A percentile compares a stretch with the other conserved stretches of the same genome.
phyloP scores from a whole-genome alignment of 2,888 invertebrate species.

The Trisateles emortualis region DNA sequence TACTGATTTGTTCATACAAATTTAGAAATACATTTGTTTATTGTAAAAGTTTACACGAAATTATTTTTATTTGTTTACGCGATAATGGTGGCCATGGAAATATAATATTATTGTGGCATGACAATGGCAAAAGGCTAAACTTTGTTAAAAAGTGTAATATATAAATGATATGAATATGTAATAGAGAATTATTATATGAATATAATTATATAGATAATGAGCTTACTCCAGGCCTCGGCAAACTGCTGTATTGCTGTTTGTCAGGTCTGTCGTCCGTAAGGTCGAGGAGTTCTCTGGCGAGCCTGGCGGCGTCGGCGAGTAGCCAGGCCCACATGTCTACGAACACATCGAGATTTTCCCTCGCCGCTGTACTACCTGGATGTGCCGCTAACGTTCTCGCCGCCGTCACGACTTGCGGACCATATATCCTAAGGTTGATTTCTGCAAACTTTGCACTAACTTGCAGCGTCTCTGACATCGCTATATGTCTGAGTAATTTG shows the following conservation, averaged over 20 bases:
- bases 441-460: conserved; percentile 98
- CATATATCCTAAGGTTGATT: conserved; percentile 97
- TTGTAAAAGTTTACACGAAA: no score
- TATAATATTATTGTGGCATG: no score
- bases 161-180: no score
- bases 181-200: no score
- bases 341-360: conserved; percentile 98
- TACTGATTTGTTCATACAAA: no score
- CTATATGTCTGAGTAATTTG: conserved; percentile 98
- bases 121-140: no score
- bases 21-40: no score
- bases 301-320: conserved; percentile 95
- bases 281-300: conserved; percentile 96
- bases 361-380: conserved; percentile 97
- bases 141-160: background rate
- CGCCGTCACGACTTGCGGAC: conserved; percentile 97
- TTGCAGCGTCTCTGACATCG: conserved; percentile 97
- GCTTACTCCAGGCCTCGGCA: conserved; percentile 97
- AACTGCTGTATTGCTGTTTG: conserved; percentile 92
- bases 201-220: no score
- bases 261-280: conserved; percentile 88
- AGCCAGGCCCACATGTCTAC: conserved; percentile 98
- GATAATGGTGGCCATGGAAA: no score
- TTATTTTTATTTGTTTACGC: no score
- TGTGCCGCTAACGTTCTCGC: conserved; percentile 96